A percentile compares a stretch with the other conserved stretches of the same genome.
Evolutionary conservation across 2,113 vertebrate genomes (phyloP).

Genomic region (Ochotona princeps): DNA sequence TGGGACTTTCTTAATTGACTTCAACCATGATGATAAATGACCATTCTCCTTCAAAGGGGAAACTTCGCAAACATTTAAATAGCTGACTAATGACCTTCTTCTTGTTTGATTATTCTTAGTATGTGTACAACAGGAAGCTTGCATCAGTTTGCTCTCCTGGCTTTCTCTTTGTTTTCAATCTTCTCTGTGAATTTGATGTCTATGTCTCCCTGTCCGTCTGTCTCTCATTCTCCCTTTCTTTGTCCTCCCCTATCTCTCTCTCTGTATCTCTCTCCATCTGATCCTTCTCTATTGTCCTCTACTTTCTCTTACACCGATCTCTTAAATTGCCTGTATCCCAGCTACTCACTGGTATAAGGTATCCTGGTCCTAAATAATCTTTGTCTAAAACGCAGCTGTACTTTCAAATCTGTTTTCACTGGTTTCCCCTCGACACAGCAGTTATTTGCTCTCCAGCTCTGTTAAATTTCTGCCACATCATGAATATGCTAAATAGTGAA

Average conservation of each 20-base stretch:
- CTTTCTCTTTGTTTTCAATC: slow-evolving; percentile 62
- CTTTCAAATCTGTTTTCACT: neutral
- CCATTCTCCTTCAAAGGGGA: slow-evolving; percentile 58
- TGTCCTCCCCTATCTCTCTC: neutral
- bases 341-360: slow-evolving; percentile 13
- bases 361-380: neutral
- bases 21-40: slow-evolving; percentile 57
- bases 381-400: neutral
- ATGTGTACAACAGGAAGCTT: slow-evolving; percentile 69
- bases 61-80: slow-evolving; percentile 72
- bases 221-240: neutral
- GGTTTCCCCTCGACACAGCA: neutral
- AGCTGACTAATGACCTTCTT: slow-evolving; percentile 70
- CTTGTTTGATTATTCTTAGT: slow-evolving; percentile 75
- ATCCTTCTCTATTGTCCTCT: neutral
- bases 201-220: neutral
- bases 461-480: neutral
- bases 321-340: neutral
- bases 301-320: neutral
- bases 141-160: slow-evolving; percentile 59
- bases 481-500: neutral
- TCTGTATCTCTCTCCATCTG: neutral
- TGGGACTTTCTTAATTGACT: slow-evolving; percentile 70
- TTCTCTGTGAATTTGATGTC: neutral
- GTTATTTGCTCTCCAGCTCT: neutral